Evolutionary conservation across 2,888 invertebrate genomes (phyloP).

Genomic region (Macropis europaea): DNA sequence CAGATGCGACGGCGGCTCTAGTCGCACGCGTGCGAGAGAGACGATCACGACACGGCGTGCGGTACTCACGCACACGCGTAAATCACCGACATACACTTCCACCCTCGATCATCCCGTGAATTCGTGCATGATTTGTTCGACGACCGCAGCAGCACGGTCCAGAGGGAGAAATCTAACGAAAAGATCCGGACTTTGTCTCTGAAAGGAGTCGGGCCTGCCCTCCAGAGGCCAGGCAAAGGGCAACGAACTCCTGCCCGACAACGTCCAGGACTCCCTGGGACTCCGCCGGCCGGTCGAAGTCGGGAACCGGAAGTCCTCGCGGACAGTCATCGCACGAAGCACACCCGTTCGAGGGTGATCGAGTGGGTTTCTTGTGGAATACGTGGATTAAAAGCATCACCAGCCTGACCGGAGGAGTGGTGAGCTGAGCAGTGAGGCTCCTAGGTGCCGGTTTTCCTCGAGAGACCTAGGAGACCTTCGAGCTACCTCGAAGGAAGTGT

Average conservation of each 20-base stretch:
- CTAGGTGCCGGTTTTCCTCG: constrained; percentile 25
- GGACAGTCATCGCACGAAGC: constrained; percentile 51
- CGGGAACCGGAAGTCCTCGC: constrained; percentile 10
- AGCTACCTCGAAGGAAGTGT: constrained; percentile 11
- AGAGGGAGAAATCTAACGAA: too few relatives aligned
- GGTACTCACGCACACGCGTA: constrained; percentile 50
- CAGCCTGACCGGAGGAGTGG: constrained; percentile 52
- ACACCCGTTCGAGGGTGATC: constrained; percentile 34
- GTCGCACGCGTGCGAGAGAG: constrained; percentile 79
- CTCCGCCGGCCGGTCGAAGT: neutral
- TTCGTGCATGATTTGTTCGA: constrained; percentile 68
- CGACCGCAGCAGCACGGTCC: too few relatives aligned
- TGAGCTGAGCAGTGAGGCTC: constrained; percentile 9
- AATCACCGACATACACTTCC: constrained; percentile 1
- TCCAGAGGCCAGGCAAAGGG: constrained; percentile 32
- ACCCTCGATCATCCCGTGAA: constrained; percentile 57
- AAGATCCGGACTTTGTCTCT: too few relatives aligned
- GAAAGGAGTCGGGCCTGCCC: too few relatives aligned
- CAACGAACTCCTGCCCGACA: constrained; percentile 25
- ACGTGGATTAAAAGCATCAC: constrained; percentile 39
- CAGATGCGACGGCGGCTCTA: constrained; percentile 77
- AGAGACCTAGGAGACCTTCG: constrained; percentile 28
- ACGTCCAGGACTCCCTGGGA: constrained; percentile 27
- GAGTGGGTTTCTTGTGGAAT: constrained; percentile 61
- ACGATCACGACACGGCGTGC: constrained; percentile 71